These are phyloP conservation scores for Engystomops pustulosus DNA, from an alignment of 2,113 vertebrate genomes.

Conservation along the genomic window DNA sequence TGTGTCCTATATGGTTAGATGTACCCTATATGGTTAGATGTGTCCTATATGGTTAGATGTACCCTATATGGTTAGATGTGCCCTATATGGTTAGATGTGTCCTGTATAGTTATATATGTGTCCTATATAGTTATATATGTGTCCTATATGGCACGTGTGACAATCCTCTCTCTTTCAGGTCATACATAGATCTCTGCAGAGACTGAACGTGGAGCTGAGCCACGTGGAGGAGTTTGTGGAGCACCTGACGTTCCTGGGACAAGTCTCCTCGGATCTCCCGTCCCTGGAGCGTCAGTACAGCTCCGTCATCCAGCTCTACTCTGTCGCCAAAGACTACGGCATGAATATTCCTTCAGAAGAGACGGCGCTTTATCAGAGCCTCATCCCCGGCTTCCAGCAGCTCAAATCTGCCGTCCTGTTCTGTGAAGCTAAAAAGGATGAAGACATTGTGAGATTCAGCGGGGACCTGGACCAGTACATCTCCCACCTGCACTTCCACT, in stretches of 20 bases:
- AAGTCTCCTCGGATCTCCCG: conserved; percentile 62
- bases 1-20: too few species aligned
- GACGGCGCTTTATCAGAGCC: conserved; percentile 63
- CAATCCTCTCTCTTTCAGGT: conserved; percentile 62
- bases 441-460: conserved; percentile 65
- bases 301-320: conserved; percentile 63
- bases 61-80: too few species aligned
- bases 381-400: conserved; percentile 65
- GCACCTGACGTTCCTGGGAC: conserved; percentile 66
- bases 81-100: background rate
- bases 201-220: conserved; percentile 62
- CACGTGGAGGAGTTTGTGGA: conserved; percentile 69
- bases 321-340: conserved; percentile 64
- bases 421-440: conserved; percentile 62
- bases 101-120: too few species aligned
- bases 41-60: too few species aligned
- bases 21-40: too few species aligned
- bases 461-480: conserved; percentile 66
- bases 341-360: conserved; percentile 68
- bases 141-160: background rate
- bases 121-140: background rate
- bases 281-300: conserved; percentile 64
- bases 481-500: conserved; percentile 62
- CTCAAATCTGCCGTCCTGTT: conserved; percentile 67
- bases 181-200: conserved; percentile 62